Evolutionary conservation across 2,113 vertebrate genomes (phyloP), one percentile per base, ranked within the genome.

Genomic region (Eclectus roratus): DNA sequence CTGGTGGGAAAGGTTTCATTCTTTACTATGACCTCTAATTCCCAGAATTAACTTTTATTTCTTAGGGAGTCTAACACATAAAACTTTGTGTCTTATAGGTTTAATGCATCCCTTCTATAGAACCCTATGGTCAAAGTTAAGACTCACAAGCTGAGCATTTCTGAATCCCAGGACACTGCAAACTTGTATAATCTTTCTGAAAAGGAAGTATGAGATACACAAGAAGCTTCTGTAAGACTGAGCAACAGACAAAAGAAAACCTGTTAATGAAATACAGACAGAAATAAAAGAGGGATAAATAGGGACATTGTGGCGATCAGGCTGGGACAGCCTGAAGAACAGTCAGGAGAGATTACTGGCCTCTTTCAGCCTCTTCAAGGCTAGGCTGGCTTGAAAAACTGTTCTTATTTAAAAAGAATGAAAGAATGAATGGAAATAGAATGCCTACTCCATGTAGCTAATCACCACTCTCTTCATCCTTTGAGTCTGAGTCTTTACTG

Each of bases 391-490:
- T 56, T 91, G 77, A 80, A 52, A 96, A 95, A 72, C 28, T 80
- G 52, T 60, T 90, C 79, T 89, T 91, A 73, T 88, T 73, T 88
- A 93, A 91, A 81, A 46, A 76, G 37, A 9, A 19, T 89, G 73
- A 94, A 86, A 79, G 37, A 9, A 19, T 89, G 73, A 93, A 86
- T 76, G 24, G 73, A 96, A 88, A 80, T 66, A 78, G 90, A 93
- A 95, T 74, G 81, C 49, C 63, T 72, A 10, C 50, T 89, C 41
- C 25, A 47, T 49, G 39, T 27, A 27, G 60, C 18, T 93, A 88
- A 93, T 91, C 88, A 84, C 65, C 65, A 21, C 41, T 81, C 65
- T 88, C 63, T 84, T 90, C 58, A 84, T 27, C n/a, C 53, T 80
- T 85, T 64, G 17, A 86, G 29, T n/a, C 31, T 10, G 61, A 94